These are phyloP conservation scores for Apostichopus leukothele DNA, from an alignment of 53 echinoderm and acorn worm genomes.

Conservation along the genomic window DNA sequence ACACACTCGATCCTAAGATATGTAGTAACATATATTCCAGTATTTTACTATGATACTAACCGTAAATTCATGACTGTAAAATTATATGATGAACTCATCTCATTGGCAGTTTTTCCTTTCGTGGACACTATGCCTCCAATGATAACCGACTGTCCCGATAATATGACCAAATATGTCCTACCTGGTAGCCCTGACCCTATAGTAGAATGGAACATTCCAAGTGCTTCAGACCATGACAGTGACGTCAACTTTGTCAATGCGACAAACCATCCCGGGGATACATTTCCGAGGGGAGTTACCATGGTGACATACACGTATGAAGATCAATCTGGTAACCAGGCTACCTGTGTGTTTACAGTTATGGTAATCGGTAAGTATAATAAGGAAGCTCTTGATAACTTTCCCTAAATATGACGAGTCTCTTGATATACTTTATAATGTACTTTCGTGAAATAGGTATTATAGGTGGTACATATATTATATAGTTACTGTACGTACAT, in stretches of 20 bases:
- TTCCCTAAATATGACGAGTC: too few relatives aligned
- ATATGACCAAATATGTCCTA: background rate
- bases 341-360: background rate
- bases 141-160: background rate
- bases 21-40: too few relatives aligned
- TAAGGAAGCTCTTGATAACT: too few relatives aligned
- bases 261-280: background rate
- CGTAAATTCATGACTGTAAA: too few relatives aligned
- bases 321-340: background rate
- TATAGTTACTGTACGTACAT: background rate
- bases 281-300: slow-evolving; percentile 10
- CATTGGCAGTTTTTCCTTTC: background rate
- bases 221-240: slow-evolving; percentile 5
- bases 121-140: background rate
- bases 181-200: slow-evolving; percentile 5
- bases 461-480: too few relatives aligned
- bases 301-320: slow-evolving; percentile 12
- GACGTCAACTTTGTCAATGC: background rate
- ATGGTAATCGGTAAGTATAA: background rate
- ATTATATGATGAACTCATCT: background rate
- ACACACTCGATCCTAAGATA: too few relatives aligned
- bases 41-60: too few relatives aligned
- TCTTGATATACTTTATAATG: too few relatives aligned
- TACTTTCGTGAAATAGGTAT: too few relatives aligned
- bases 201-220: slow-evolving; percentile 5